A percentile compares a stretch with the other conserved stretches of the same genome.
phyloP scores from a whole-genome alignment of 1,140 invertebrate species.

The Rhyzopertha dominica region DNA sequence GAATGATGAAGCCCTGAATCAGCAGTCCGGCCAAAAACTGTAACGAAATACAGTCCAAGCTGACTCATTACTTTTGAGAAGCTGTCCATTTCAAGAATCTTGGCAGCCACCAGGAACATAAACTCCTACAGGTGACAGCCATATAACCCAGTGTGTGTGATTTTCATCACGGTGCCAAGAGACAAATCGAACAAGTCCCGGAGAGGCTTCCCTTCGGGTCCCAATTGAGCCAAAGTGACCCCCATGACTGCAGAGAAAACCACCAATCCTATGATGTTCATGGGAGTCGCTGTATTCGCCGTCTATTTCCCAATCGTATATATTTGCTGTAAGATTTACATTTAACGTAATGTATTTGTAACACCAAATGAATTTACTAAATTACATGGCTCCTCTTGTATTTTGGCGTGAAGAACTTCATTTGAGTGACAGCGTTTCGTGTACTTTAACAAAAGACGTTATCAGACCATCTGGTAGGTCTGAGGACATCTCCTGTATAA shows the following conservation, averaged over 20 bases:
- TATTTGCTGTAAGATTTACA: too few species aligned
- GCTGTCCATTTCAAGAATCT: conserved; percentile 75
- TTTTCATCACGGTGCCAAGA: conserved; percentile 65
- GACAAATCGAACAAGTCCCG: conserved; percentile 59
- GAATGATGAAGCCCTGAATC: conserved; percentile 71
- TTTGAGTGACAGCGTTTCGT: too few species aligned
- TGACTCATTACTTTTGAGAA: conserved; percentile 64
- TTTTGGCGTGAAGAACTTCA: too few species aligned
- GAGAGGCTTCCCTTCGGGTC: conserved; percentile 56
- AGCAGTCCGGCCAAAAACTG: conserved; percentile 70
- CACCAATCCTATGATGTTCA: conserved; percentile 67
- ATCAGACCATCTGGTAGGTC: too few species aligned
- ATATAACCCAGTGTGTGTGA: conserved; percentile 70
- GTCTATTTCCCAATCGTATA: conserved; percentile 52
- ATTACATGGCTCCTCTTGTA: too few species aligned
- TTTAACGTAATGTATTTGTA: too few species aligned
- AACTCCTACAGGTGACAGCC: conserved; percentile 78
- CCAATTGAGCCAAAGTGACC: conserved; percentile 61
- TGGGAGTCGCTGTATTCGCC: conserved; percentile 51
- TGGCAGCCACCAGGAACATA: conserved; percentile 72
- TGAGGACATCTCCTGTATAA: too few species aligned
- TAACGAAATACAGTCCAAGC: conserved; percentile 78
- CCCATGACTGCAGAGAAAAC: conserved; percentile 64
- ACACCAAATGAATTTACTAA: too few species aligned
- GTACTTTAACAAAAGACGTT: too few species aligned